Conservation (phyloP, 2,113 vertebrate genomes). For the Redunca redunca region DNA sequence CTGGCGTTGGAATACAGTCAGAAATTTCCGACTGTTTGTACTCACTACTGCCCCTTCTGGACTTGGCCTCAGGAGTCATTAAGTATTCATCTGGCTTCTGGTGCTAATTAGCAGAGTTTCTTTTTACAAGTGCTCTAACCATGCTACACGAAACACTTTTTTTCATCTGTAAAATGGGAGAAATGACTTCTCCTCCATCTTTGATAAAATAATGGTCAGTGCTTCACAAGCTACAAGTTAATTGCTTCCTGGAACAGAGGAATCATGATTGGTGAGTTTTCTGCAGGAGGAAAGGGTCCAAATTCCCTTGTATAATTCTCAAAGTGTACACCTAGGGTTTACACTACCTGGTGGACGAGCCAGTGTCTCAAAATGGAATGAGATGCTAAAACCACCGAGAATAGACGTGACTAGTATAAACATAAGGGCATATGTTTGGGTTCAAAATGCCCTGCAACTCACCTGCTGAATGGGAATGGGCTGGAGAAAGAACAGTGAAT, state of each 20-base stretch:
- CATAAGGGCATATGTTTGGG: neutral
- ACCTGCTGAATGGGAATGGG: neutral
- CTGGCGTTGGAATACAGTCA: neutral
- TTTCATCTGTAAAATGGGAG: neutral
- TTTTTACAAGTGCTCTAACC: neutral
- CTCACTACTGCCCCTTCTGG: accelerated
- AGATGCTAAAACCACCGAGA: no score
- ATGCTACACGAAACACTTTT: neutral
- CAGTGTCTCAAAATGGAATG: neutral
- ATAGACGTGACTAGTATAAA: neutral
- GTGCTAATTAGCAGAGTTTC: neutral
- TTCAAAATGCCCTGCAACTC: neutral
- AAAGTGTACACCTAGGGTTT: neutral
- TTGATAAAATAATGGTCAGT: neutral
- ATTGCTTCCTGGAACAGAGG: neutral
- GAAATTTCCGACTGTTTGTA: neutral
- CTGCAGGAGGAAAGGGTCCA: neutral
- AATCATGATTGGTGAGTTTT: neutral
- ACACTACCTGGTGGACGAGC: neutral
- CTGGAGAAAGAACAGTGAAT: neutral
- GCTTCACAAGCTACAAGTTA: neutral
- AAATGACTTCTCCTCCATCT: neutral
- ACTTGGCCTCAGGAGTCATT: neutral
- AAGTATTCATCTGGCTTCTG: no score
- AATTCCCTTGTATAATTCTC: neutral